phyloP scores from a whole-genome alignment of 2,113 vertebrate species.

The Condylura cristata region DNA sequence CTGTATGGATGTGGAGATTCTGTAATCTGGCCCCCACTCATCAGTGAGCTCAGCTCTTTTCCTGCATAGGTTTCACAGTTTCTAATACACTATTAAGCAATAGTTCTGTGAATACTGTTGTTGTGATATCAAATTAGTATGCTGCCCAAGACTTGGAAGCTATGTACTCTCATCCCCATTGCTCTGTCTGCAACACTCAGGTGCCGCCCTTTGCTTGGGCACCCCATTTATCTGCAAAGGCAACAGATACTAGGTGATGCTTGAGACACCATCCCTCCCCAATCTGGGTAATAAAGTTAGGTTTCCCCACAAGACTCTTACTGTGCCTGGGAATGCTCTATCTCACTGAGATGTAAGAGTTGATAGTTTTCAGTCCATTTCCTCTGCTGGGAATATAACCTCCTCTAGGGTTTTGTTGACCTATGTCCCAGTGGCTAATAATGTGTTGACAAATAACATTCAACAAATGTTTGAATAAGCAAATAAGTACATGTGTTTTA shows the following conservation, averaged over 20 bases:
- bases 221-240: background rate
- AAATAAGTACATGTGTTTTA: constrained; percentile 8
- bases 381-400: background rate
- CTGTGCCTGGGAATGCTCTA: background rate
- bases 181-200: background rate
- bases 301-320: background rate
- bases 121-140: background rate
- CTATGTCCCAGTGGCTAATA: background rate
- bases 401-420: background rate
- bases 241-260: background rate
- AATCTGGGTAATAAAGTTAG: background rate
- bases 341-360: background rate
- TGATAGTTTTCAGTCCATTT: background rate
- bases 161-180: background rate
- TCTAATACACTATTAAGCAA: background rate
- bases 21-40: background rate
- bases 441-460: constrained; percentile 9
- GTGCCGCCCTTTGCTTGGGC: background rate
- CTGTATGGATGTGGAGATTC: background rate
- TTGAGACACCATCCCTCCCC: too few relatives aligned
- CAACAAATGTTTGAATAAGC: constrained; percentile 41
- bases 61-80: background rate
- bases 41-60: background rate
- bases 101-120: background rate
- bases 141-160: background rate